Percentiles rank a stretch among this genome's conserved stretches.
These are phyloP conservation scores for Dinocampus coccinellae DNA, from an alignment of 2,888 invertebrate species.

Conservation along the genomic window DNA sequence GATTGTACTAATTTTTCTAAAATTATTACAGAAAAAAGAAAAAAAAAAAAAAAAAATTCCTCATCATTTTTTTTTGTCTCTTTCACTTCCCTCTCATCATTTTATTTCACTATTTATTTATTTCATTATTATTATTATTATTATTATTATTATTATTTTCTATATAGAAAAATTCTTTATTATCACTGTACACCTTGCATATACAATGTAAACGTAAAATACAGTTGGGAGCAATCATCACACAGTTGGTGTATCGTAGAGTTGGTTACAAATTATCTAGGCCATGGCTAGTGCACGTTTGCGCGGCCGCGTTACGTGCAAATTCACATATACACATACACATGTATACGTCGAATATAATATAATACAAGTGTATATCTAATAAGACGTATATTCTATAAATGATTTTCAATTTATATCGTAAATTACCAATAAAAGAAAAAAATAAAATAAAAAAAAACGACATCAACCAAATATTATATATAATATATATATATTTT, in stretches of 20 bases:
- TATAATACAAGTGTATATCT: neutral
- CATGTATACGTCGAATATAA: neutral
- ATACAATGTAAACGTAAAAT: neutral
- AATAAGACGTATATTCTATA: conserved; percentile 2
- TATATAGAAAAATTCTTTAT: neutral
- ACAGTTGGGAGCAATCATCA: neutral
- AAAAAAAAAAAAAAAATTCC: no score
- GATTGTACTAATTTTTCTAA: no score
- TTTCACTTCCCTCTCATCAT: no score
- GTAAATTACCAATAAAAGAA: conserved; percentile 23
- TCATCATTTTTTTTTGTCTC: no score
- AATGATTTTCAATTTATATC: conserved; percentile 28
- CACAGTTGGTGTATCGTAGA: neutral
- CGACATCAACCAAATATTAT: no score
- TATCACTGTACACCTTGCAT: neutral
- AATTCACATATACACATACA: neutral
- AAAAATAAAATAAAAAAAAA: neutral
- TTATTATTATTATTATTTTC: neutral
- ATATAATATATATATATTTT: no score
- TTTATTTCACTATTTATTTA: no score
- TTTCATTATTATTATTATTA: no score
- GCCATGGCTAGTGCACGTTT: conserved; percentile 66
- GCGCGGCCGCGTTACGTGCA: conserved; percentile 38
- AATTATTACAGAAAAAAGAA: no score
- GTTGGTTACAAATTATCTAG: conserved; percentile 59